A percentile compares a stretch with the other conserved stretches of the same genome.
Evolutionary conservation across 1,140 invertebrate genomes (phyloP).

Genomic region (Metopolophium dirhodum): DNA sequence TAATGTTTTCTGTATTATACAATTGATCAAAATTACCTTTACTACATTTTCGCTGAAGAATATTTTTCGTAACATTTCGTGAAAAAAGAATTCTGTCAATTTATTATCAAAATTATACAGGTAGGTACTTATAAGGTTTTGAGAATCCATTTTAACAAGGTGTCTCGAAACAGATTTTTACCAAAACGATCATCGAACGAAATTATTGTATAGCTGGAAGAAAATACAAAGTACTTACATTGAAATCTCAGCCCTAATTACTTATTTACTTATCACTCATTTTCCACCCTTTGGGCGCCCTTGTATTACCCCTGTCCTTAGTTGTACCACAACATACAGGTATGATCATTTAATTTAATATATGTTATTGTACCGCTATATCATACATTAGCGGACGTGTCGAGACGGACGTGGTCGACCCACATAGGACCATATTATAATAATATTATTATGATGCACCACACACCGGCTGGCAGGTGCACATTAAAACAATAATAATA

Average conservation of each 20-base stretch:
- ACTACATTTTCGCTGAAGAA: background rate
- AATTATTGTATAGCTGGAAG: background rate
- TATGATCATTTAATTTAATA: background rate
- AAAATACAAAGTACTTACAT: background rate
- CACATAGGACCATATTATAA: background rate
- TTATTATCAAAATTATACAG: background rate
- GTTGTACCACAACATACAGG: background rate
- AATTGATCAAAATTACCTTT: background rate
- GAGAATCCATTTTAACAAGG: too few species aligned
- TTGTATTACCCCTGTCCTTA: background rate
- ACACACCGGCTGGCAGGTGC: background rate
- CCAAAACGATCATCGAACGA: too few species aligned
- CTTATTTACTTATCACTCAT: too few species aligned
- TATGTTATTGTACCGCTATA: background rate
- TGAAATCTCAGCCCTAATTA: background rate
- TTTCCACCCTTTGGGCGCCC: too few species aligned
- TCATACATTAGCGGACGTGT: background rate
- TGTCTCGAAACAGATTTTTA: too few species aligned
- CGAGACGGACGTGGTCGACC: background rate
- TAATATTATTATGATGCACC: background rate
- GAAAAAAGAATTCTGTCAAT: background rate
- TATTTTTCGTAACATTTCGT: background rate
- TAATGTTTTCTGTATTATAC: background rate
- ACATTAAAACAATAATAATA: slow-evolving; percentile 2
- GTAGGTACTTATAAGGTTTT: too few species aligned